Conservation (phyloP, 1,140 invertebrate species). For the Papilio dardanus region DNA sequence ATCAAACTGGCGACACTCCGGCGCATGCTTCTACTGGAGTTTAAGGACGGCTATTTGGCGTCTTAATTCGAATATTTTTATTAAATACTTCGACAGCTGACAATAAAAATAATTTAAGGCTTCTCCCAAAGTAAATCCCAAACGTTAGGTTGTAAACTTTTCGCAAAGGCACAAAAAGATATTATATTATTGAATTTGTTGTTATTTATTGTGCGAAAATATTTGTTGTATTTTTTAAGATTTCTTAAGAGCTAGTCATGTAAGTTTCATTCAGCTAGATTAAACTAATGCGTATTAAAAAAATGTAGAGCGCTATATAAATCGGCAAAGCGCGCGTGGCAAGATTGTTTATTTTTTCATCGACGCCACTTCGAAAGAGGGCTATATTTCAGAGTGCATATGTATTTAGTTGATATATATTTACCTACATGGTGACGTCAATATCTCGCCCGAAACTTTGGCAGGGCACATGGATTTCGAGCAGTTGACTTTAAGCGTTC, state of each 20-base stretch:
- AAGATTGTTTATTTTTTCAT: constrained; percentile 39
- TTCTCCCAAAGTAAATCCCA: neutral
- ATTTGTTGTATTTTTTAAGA: neutral
- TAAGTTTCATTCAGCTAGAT: constrained; percentile 25
- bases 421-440: constrained; percentile 72
- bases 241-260: neutral
- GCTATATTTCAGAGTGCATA: constrained; percentile 47
- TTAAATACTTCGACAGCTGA: neutral
- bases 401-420: constrained; percentile 60
- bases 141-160: neutral
- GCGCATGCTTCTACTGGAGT: neutral
- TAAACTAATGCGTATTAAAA: constrained; percentile 3
- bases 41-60: neutral
- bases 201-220: neutral
- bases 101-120: too few relatives aligned
- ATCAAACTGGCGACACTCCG: neutral
- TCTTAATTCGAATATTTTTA: neutral
- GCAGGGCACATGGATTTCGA: constrained; percentile 70
- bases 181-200: too few relatives aligned
- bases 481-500: constrained; percentile 73
- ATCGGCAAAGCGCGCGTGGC: constrained; percentile 23
- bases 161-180: neutral
- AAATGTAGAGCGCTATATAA: constrained; percentile 39
- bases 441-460: constrained; percentile 73
- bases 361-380: constrained; percentile 43